Conservation (phyloP, 1,140 invertebrate genomes). For the Periplaneta americana region DNA sequence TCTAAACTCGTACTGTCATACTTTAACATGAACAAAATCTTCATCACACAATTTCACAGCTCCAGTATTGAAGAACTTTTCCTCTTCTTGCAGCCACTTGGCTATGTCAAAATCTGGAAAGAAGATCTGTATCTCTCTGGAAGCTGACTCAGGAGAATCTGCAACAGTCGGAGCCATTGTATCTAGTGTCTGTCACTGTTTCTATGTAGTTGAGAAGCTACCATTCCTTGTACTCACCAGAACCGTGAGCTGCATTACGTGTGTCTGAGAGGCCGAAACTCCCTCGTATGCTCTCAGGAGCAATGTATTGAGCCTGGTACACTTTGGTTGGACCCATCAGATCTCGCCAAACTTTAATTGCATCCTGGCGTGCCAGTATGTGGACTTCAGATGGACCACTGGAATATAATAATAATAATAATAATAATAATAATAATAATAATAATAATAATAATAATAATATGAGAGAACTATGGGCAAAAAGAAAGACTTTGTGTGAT, state of each 20-base stretch:
- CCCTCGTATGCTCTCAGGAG: constrained; percentile 71
- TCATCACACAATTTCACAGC: neutral
- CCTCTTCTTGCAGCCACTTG: constrained; percentile 45
- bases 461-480: no score
- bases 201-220: neutral
- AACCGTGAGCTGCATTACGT: constrained; percentile 87
- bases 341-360: constrained; percentile 70
- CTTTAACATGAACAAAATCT: constrained; percentile 1
- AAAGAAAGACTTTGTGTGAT: no score
- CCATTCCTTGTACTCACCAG: constrained; percentile 53
- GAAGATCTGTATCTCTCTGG: constrained; percentile 72
- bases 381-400: constrained; percentile 78
- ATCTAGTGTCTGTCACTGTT: neutral
- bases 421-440: no score
- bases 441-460: no score
- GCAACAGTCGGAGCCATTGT: constrained; percentile 10
- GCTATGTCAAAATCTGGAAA: constrained; percentile 69
- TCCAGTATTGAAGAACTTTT: neutral
- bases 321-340: constrained; percentile 88
- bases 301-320: constrained; percentile 67
- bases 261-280: constrained; percentile 85
- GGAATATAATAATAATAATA: constrained; percentile 30
- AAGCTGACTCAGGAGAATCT: constrained; percentile 73
- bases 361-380: constrained; percentile 68
- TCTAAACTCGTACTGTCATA: no score